Conservation (phyloP, 2,797 vertebrate genomes). For the Chromis chromis region DNA sequence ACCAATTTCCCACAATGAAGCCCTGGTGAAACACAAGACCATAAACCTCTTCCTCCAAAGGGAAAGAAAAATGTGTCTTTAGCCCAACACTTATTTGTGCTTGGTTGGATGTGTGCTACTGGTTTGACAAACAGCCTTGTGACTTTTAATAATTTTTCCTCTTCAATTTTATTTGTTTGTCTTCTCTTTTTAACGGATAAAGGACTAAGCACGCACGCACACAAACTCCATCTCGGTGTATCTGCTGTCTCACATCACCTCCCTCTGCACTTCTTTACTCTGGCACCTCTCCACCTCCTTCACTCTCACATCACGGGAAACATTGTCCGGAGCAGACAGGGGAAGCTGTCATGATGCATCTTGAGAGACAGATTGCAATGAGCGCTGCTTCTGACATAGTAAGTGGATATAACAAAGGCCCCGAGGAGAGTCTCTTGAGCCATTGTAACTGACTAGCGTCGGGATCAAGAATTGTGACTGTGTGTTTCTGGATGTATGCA, state of each 20-base stretch:
- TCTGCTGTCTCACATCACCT: constrained; percentile 34
- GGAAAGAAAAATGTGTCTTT: constrained; percentile 17
- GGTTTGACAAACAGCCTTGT: constrained; percentile 26
- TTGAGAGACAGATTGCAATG: constrained; percentile 61
- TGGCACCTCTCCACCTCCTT: constrained; percentile 31
- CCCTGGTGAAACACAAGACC: constrained; percentile 8
- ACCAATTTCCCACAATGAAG: constrained; percentile 39
- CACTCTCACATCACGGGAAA: constrained; percentile 38
- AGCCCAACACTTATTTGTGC: constrained; percentile 3
- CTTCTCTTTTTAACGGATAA: neutral
- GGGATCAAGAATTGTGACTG: constrained; percentile 17
- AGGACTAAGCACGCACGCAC: constrained; percentile 4
- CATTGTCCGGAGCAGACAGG: constrained; percentile 49
- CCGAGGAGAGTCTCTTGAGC: constrained; percentile 31
- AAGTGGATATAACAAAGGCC: constrained; percentile 44
- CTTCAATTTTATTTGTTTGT: neutral
- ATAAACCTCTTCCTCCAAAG: neutral
- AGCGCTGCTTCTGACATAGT: constrained; percentile 51
- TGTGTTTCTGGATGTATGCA: neutral
- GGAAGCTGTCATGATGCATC: constrained; percentile 56
- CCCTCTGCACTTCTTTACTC: constrained; percentile 5
- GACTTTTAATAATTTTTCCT: constrained; percentile 13
- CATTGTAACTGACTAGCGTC: constrained; percentile 28
- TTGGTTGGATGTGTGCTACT: neutral
- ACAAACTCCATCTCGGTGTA: constrained; percentile 42